Percentiles rank a stretch among this genome's conserved stretches.
Conservation (phyloP, 2,113 vertebrate genomes). For the Microcebus ravelobensis region DNA sequence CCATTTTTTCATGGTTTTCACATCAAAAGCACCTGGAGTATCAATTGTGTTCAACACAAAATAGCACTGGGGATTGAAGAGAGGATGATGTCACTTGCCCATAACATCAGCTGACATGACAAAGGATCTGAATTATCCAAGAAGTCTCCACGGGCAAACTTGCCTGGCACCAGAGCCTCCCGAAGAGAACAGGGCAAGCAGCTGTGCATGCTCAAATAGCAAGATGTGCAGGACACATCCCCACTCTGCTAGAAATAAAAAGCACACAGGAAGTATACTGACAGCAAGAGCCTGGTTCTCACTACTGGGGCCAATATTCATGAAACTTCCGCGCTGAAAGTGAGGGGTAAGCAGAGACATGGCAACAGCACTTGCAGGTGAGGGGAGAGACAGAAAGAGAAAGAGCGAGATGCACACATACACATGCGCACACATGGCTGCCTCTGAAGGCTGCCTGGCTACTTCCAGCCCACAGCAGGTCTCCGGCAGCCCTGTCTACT, state of each 20-base stretch:
- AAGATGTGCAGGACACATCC: slow-evolving; percentile 80
- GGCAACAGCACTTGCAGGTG: slow-evolving; percentile 23
- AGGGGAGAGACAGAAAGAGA: no score
- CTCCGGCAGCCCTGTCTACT: neutral
- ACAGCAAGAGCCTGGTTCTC: slow-evolving; percentile 62
- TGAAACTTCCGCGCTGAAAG: slow-evolving; percentile 58
- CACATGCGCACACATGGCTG: neutral
- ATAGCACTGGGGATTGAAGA: slow-evolving; percentile 67
- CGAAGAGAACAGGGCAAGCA: slow-evolving; percentile 62
- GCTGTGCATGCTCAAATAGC: slow-evolving; percentile 81
- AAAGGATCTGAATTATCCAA: neutral
- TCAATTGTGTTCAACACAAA: slow-evolving; percentile 69
- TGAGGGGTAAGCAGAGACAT: slow-evolving; percentile 58
- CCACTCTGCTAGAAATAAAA: slow-evolving; percentile 64
- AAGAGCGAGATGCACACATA: neutral
- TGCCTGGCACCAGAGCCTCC: slow-evolving; percentile 67
- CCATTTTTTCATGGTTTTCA: slow-evolving; percentile 54
- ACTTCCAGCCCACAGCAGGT: slow-evolving; percentile 44
- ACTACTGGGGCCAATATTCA: neutral
- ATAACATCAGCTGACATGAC: slow-evolving; percentile 58
- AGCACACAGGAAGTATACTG: slow-evolving; percentile 49
- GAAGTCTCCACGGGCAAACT: slow-evolving; percentile 28
- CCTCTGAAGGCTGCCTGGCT: slow-evolving; percentile 13
- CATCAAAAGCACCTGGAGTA: slow-evolving; percentile 68
- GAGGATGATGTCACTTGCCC: slow-evolving; percentile 65